Evolutionary conservation across 2,888 invertebrate species (phyloP).

Genomic region (Barypeithes pellucidus): DNA sequence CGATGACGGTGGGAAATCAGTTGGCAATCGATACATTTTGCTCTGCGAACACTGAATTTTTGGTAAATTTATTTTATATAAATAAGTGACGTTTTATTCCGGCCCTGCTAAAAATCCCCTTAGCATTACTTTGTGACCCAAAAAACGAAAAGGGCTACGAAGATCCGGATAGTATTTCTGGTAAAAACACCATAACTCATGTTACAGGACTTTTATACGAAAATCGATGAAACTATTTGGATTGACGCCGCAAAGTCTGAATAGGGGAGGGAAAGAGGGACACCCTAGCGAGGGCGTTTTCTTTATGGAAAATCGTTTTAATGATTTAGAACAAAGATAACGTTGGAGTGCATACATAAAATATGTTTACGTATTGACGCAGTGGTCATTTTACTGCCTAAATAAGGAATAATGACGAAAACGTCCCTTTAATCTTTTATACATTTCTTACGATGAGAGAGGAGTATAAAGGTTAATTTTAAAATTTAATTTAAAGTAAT

Average conservation of each 20-base stretch:
- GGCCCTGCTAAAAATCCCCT: background rate
- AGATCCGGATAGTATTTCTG: background rate
- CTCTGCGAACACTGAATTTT: too few species aligned
- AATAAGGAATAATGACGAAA: too few species aligned
- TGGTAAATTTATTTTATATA: too few species aligned
- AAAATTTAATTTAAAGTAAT: too few species aligned
- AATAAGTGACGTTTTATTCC: too few species aligned
- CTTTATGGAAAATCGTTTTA: constrained; percentile 9
- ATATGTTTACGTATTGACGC: background rate
- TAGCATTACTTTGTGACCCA: background rate
- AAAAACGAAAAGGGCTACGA: background rate
- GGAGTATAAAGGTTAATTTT: too few species aligned
- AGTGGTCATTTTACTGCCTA: background rate
- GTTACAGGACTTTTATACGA: constrained; percentile 10
- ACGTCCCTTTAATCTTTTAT: too few species aligned
- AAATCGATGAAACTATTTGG: constrained; percentile 16
- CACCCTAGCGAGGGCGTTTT: background rate
- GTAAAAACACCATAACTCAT: constrained; percentile 8
- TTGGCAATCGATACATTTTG: too few species aligned
- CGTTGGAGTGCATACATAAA: background rate
- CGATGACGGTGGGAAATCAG: too few species aligned
- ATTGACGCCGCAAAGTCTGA: constrained; percentile 6
- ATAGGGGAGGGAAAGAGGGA: background rate
- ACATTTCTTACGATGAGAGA: too few species aligned
- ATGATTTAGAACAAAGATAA: constrained; percentile 11